These are phyloP conservation scores for Megastigmus dorsalis DNA, from an alignment of 2,888 invertebrate species.

Conservation along the genomic window DNA sequence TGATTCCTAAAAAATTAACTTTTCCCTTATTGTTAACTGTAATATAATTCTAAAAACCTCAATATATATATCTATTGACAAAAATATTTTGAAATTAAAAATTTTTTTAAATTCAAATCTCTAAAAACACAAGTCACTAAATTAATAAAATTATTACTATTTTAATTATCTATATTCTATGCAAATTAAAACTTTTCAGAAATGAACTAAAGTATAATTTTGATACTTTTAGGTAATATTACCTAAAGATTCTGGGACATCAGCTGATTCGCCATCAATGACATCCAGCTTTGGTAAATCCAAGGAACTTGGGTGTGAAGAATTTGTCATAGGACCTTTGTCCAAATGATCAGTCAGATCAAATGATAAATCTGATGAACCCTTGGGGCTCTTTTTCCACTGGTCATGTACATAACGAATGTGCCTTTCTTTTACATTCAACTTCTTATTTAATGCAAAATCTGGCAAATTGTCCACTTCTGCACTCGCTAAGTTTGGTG, in stretches of 20 bases:
- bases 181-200: too few species aligned
- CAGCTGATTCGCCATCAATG: constrained; percentile 54
- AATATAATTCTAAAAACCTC: neutral
- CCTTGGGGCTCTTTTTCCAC: constrained; percentile 53
- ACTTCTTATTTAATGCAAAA: constrained; percentile 80
- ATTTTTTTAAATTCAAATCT: too few species aligned
- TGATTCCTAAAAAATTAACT: neutral
- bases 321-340: constrained; percentile 53
- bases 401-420: constrained; percentile 52
- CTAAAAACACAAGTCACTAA: too few species aligned
- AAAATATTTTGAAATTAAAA: too few species aligned
- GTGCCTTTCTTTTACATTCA: constrained; percentile 66
- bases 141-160: neutral
- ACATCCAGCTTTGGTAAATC: constrained; percentile 62
- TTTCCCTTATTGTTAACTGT: neutral
- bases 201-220: too few species aligned
- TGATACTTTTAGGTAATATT: too few species aligned
- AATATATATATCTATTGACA: neutral
- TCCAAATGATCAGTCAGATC: constrained; percentile 65
- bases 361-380: constrained; percentile 60
- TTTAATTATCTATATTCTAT: neutral
- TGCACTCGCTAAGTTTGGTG: constrained; percentile 61
- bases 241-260: constrained; percentile 63
- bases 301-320: constrained; percentile 56
- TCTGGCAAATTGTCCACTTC: constrained; percentile 80